Evolutionary conservation across 2,888 invertebrate genomes (phyloP), one percentile per base, ranked within the genome.

Genomic region (Polietes domitor): DNA sequence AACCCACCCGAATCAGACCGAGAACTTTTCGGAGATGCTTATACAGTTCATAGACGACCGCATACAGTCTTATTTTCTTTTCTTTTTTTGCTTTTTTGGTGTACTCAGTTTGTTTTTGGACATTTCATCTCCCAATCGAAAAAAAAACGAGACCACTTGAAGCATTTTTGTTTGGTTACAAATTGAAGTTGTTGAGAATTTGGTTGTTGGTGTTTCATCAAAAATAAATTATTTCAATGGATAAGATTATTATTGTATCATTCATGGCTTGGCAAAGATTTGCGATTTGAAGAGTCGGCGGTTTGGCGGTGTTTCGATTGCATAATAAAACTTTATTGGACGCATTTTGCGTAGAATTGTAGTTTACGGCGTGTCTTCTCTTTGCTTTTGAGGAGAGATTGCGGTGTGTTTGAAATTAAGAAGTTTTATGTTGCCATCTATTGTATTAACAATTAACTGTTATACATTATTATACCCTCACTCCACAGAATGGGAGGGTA

Each of bases 81-180:
- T n/a, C 68, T 37, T n/a, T 37, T 65, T 19, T 68, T 68, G 15
- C 19, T 65, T 9, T 37, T 7, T 37, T 37, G 37, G 37, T n/a
- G 12, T 32, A n/a, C 32, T 61, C 15, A 28, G 28, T 28, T 28
- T 61, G 7, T 61, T 3, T 61, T 28, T 17, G n/a, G 61, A 26
- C 28, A 28, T 61, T 32, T 9, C 32, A 32, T 32, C 9, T 9
- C n/a, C n/a, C n/a, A 9, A 32, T 55, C 21, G 28, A n/a, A 47
- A 47, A 1, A 47, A 47, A 47, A n/a, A n/a, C n/a, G n/a, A 21
- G 68, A 15, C 68, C 68, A 68, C 68, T 68, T 68, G 1, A 68
- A 68, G 21, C 24, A 24, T 43, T 24, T 68, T 58, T 47, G 15
- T 47, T 47, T 47, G 37, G 9, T 37, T 3, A 41, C 37, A 65